phyloP scores from a whole-genome alignment of 2,113 vertebrate species.

The Epinephelus moara region DNA sequence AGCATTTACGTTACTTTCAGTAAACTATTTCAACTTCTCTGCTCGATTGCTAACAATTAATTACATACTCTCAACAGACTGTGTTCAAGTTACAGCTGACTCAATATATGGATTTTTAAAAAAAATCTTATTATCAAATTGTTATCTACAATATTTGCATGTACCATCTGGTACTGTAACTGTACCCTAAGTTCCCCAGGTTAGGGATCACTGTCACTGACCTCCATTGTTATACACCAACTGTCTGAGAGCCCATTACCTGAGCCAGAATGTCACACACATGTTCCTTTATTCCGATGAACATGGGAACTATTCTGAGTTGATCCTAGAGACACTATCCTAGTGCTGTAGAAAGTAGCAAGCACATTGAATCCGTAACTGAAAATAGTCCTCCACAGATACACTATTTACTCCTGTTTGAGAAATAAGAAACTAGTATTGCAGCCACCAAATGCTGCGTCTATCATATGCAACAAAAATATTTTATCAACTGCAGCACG shows the following conservation, averaged over 20 bases:
- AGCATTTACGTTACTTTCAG: too few species aligned
- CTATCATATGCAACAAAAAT: conserved; percentile 33
- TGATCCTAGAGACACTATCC: neutral
- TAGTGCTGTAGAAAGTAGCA: neutral
- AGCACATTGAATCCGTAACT: neutral
- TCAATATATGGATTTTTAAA: too few species aligned
- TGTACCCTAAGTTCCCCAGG: too few species aligned
- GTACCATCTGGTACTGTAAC: too few species aligned
- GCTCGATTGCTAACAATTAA: too few species aligned
- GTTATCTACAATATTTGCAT: too few species aligned
- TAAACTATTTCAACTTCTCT: too few species aligned
- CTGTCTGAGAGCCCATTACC: neutral
- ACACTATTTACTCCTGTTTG: neutral
- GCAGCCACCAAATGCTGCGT: neutral
- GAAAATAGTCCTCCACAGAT: neutral
- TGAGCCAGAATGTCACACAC: neutral
- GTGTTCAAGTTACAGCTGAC: too few species aligned
- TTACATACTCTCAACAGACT: too few species aligned
- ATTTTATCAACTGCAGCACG: conserved; percentile 31
- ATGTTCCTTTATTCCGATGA: too few species aligned
- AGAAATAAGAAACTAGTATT: neutral
- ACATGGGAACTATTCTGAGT: neutral
- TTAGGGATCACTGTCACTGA: too few species aligned
- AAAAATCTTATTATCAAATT: too few species aligned
- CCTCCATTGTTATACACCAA: neutral